A percentile compares a stretch with the other conserved stretches of the same genome.
phyloP scores from a whole-genome alignment of 2,113 vertebrate species.

The Edolisoma coerulescens region DNA sequence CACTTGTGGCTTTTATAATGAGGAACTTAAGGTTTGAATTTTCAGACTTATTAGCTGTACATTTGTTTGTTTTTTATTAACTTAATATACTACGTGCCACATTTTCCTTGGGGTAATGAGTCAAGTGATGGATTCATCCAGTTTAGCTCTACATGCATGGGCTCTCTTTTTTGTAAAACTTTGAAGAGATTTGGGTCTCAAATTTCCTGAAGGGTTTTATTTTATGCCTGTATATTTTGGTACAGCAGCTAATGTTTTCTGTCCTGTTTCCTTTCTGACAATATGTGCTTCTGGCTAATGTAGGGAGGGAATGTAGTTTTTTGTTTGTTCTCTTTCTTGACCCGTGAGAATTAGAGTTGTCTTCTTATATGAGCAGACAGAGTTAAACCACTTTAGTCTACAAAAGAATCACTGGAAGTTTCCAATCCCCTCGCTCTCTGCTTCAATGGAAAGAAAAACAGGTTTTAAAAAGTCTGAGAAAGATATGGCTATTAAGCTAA shows the following conservation, averaged over 20 bases:
- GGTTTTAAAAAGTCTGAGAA: not conserved
- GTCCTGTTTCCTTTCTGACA: not conserved
- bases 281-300: not conserved
- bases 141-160: not conserved
- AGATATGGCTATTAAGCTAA: not conserved
- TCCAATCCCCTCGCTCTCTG: not conserved
- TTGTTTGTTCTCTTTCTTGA: not conserved
- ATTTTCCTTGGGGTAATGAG: constrained; percentile 33
- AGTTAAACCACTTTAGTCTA: not conserved
- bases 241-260: not conserved
- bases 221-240: not conserved
- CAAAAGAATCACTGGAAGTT: not conserved
- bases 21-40: constrained; percentile 55
- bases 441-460: not conserved
- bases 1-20: constrained; percentile 53
- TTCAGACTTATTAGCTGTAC: constrained; percentile 45
- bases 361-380: not conserved
- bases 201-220: not conserved
- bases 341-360: not conserved
- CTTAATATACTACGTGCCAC: not conserved
- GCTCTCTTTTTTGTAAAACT: not conserved
- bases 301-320: not conserved
- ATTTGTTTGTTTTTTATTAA: constrained; percentile 51
- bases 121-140: not conserved
- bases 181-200: not conserved